phyloP scores from a whole-genome alignment of 2,113 vertebrate species.

The Prunella himalayana region DNA sequence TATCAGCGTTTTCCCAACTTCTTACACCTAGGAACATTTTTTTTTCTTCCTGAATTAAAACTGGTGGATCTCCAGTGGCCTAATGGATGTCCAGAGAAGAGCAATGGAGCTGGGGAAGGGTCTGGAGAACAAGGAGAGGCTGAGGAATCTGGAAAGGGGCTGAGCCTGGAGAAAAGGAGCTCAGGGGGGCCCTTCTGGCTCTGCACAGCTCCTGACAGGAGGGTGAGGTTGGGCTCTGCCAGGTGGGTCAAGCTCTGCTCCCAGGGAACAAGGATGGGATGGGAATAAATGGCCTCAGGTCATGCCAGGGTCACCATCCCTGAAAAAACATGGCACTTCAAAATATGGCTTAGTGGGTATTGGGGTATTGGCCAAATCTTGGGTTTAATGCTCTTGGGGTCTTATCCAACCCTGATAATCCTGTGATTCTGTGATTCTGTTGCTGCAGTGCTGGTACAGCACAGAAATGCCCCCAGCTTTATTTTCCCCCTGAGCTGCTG shows the following conservation, averaged over 20 bases:
- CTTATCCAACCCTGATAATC: fast-evolving
- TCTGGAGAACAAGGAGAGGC: fast-evolving
- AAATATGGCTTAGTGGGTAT: not conserved
- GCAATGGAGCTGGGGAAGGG: not conserved
- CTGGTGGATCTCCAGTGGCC: not conserved
- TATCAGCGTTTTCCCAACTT: not conserved
- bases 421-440: not conserved
- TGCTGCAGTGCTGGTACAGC: not conserved
- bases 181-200: not conserved
- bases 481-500: not conserved
- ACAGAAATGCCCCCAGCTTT: not conserved
- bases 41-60: not conserved
- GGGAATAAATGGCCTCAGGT: not conserved
- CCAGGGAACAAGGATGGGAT: not conserved
- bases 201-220: not conserved
- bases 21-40: not conserved
- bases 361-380: not conserved
- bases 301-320: not conserved
- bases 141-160: not conserved
- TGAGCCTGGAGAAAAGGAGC: not conserved
- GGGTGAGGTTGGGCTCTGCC: not conserved
- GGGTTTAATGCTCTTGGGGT: not conserved
- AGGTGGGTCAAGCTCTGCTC: not conserved
- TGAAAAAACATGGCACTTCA: not conserved
- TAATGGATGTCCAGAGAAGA: not conserved